These are phyloP conservation scores for Drosophila macrospina DNA, from an alignment of 2,888 invertebrate genomes.

Conservation along the genomic window DNA sequence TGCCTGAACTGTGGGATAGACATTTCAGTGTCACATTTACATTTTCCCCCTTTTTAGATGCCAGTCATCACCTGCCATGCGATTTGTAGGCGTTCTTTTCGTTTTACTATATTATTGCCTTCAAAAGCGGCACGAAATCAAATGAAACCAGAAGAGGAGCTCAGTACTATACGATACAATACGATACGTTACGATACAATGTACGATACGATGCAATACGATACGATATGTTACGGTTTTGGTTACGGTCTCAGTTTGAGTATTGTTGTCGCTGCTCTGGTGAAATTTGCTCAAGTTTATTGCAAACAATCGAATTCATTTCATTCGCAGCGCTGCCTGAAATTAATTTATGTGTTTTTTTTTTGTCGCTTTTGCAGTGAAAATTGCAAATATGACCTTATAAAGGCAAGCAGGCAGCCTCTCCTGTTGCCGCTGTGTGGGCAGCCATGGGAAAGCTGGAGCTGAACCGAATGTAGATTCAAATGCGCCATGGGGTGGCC, in stretches of 20 bases:
- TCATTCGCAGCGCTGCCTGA: slow-evolving; percentile 35
- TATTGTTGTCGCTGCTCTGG: slow-evolving; percentile 32
- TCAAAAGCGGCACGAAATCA: slow-evolving; percentile 1
- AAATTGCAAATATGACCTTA: slow-evolving; percentile 66
- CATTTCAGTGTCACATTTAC: slow-evolving; percentile 46
- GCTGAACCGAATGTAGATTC: slow-evolving; percentile 24
- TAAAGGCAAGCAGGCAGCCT: slow-evolving; percentile 39
- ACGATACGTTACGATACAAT: slow-evolving; percentile 6
- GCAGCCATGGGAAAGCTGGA: slow-evolving; percentile 30
- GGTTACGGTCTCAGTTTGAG: slow-evolving; percentile 26
- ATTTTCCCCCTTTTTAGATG: neutral
- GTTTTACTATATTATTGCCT: neutral
- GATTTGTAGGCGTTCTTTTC: slow-evolving; percentile 42
- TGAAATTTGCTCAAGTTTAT: slow-evolving; percentile 59
- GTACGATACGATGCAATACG: slow-evolving; percentile 1
- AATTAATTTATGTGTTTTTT: slow-evolving; percentile 44
- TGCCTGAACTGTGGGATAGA: slow-evolving; percentile 10
- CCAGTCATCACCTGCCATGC: slow-evolving; percentile 35
- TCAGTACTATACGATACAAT: neutral
- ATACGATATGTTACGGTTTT: slow-evolving; percentile 11
- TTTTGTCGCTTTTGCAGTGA: slow-evolving; percentile 23
- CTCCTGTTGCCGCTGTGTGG: slow-evolving; percentile 36
- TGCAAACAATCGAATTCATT: slow-evolving; percentile 59
- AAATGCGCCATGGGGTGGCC: slow-evolving; percentile 38
- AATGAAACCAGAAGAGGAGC: slow-evolving; percentile 1